Conservation (phyloP, 2,113 vertebrate genomes). For the Corvus moneduloides region DNA sequence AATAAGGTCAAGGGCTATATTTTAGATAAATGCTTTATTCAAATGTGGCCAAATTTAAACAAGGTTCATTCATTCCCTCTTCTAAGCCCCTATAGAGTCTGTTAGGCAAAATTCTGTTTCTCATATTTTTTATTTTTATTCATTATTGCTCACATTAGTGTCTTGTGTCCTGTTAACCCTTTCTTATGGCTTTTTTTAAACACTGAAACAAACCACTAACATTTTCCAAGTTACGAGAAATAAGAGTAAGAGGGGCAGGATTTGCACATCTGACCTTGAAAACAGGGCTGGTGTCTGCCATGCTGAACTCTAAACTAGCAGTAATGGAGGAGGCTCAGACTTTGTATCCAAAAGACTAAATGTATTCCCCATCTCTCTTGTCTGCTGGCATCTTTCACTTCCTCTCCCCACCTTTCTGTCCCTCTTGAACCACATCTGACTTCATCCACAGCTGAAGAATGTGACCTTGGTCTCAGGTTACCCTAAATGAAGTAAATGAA, state of each 20-base stretch:
- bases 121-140: neutral
- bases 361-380: neutral
- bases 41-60: neutral
- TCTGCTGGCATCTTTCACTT: neutral
- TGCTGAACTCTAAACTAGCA: neutral
- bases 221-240: neutral
- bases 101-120: neutral
- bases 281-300: neutral
- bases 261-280: neutral
- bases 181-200: neutral
- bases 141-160: neutral
- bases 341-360: neutral
- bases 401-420: neutral
- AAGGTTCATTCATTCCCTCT: neutral
- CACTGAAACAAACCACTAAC: neutral
- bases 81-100: neutral
- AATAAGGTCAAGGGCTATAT: conserved; percentile 23
- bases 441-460: neutral
- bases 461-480: neutral
- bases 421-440: neutral
- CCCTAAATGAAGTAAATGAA: neutral
- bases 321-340: neutral
- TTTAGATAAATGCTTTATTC: conserved; percentile 23
- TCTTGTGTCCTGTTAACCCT: neutral
- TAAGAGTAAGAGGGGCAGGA: neutral